Percentiles rank a stretch among this genome's conserved stretches.
Conservation (phyloP, 2,797 vertebrate genomes). For the Podarcis siculus region DNA sequence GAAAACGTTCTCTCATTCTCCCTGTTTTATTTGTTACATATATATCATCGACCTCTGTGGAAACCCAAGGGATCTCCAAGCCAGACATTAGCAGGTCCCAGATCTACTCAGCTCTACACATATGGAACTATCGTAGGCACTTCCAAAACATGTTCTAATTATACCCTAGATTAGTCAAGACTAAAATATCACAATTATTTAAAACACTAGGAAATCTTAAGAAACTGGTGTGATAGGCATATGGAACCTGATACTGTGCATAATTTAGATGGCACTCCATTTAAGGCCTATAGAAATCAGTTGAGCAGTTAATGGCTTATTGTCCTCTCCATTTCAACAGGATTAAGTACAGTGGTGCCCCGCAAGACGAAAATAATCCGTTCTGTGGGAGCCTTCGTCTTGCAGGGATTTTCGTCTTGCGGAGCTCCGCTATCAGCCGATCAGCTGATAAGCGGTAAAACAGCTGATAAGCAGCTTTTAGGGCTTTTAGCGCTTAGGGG, state of each 20-base stretch:
- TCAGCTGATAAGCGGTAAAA: too few species aligned
- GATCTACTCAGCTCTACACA: background rate
- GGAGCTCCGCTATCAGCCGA: too few species aligned
- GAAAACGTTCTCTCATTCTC: background rate
- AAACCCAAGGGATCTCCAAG: too few species aligned
- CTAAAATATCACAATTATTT: background rate
- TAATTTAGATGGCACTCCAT: background rate
- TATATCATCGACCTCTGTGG: too few species aligned
- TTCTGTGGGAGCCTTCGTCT: too few species aligned
- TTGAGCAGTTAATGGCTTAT: background rate
- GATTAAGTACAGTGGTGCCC: too few species aligned
- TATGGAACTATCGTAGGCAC: background rate
- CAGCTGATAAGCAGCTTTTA: too few species aligned
- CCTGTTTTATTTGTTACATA: background rate
- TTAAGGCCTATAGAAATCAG: background rate
- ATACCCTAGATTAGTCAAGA: background rate
- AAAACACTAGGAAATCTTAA: background rate
- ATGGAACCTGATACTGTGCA: background rate
- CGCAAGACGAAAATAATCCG: too few species aligned
- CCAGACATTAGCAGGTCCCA: background rate
- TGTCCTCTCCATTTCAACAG: background rate
- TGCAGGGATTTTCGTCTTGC: too few species aligned
- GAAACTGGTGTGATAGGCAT: background rate
- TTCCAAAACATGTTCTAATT: background rate
- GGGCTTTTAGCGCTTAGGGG: too few species aligned